These are phyloP conservation scores for Deroptyus accipitrinus DNA, from an alignment of 2,113 vertebrate species.

Conservation along the genomic window DNA sequence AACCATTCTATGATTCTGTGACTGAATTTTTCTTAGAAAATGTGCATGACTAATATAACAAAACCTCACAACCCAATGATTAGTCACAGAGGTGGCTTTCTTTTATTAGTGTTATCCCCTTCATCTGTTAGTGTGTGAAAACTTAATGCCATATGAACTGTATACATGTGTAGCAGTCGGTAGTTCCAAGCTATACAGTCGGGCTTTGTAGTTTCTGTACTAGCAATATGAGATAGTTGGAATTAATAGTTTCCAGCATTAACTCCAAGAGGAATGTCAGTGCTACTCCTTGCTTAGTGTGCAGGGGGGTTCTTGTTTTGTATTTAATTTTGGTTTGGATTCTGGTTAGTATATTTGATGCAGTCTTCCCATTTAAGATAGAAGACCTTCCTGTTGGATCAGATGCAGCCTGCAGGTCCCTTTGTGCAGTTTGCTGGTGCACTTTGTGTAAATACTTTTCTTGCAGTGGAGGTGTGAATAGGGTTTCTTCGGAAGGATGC, in stretches of 20 bases:
- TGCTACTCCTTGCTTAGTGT: not conserved
- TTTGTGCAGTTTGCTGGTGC: not conserved
- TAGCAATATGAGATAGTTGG: not conserved
- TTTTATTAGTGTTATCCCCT: not conserved
- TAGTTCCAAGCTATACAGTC: not conserved
- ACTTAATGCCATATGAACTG: not conserved
- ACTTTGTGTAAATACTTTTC: not conserved
- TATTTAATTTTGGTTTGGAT: not conserved
- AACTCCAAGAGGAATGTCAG: not conserved
- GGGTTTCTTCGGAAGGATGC: not conserved
- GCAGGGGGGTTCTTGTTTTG: rapidly evolving
- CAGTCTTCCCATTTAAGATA: not conserved
- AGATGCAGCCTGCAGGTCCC: not conserved
- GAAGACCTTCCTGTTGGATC: not conserved
- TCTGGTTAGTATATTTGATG: not conserved
- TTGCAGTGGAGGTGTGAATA: not conserved
- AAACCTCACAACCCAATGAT: not conserved
- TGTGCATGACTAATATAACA: not conserved
- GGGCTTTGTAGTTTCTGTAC: not conserved
- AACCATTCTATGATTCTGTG: not conserved
- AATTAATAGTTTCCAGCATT: not conserved
- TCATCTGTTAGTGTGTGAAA: not conserved
- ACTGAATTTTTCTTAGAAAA: not conserved
- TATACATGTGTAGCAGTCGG: not conserved
- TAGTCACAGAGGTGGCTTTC: not conserved